Percentiles rank a stretch among this genome's conserved stretches.
Evolutionary conservation across 2,888 invertebrate genomes (phyloP).

Genomic region (Agonum fuliginosum): DNA sequence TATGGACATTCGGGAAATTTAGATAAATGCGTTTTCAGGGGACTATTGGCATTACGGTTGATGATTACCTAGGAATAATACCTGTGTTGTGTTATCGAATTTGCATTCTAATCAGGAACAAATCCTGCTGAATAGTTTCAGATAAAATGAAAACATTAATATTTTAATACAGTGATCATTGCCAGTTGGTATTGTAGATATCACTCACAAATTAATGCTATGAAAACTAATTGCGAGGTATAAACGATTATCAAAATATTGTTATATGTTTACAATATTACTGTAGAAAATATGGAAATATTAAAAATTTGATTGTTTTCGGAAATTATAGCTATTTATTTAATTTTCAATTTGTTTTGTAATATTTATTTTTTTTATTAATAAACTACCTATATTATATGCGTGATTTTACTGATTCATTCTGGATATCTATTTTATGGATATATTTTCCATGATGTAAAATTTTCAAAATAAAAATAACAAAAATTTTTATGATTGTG

Average conservation of each 20-base stretch:
- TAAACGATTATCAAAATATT: not conserved
- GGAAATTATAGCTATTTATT: too few species aligned
- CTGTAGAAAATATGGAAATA: too few species aligned
- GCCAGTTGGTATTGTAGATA: not conserved
- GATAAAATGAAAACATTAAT: conserved; percentile 51
- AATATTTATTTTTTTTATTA: too few species aligned
- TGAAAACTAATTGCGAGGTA: not conserved
- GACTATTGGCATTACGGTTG: conserved; percentile 35
- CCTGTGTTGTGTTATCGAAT: conserved; percentile 23
- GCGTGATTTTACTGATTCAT: too few species aligned
- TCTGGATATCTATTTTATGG: too few species aligned
- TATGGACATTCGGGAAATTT: conserved; percentile 40
- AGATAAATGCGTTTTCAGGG: conserved; percentile 46
- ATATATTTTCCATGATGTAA: too few species aligned
- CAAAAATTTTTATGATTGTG: too few species aligned
- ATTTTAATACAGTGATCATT: not conserved
- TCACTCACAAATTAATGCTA: not conserved
- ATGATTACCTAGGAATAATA: conserved; percentile 43
- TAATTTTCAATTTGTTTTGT: too few species aligned
- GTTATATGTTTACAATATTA: too few species aligned
- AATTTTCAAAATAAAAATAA: too few species aligned
- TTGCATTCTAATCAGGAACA: conserved; percentile 49
- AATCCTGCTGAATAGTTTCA: conserved; percentile 35
- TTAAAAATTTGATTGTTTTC: too few species aligned
- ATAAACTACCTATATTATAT: too few species aligned